Evolutionary conservation across 2,113 vertebrate species (phyloP).

Genomic region (Limnothrissa miodon): DNA sequence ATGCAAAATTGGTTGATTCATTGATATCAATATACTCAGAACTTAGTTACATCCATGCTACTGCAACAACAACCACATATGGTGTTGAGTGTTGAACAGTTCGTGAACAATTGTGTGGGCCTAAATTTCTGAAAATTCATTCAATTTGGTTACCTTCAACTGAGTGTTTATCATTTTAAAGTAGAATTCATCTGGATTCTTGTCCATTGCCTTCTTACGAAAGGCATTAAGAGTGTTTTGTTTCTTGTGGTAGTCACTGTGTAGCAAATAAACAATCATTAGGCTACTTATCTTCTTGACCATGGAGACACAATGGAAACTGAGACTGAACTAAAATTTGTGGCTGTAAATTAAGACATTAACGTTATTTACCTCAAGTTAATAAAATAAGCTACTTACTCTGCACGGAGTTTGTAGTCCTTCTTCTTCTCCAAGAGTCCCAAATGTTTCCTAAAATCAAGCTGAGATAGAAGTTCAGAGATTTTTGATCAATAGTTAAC

Average conservation of each 20-base stretch:
- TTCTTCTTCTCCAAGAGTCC: constrained; percentile 94
- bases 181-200: constrained; percentile 97
- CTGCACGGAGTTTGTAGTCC: constrained; percentile 88
- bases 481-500: not conserved
- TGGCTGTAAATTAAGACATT: too few relatives aligned
- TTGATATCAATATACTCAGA: not conserved
- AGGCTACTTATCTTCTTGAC: not conserved
- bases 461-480: constrained; percentile 64
- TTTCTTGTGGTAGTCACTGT: constrained; percentile 90
- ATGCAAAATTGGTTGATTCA: not conserved
- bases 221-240: constrained; percentile 83
- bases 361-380: not conserved
- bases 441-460: constrained; percentile 76
- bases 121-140: too few relatives aligned
- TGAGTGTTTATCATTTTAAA: constrained; percentile 85
- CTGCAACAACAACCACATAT: too few relatives aligned
- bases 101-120: too few relatives aligned
- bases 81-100: not conserved
- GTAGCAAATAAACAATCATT: not conserved
- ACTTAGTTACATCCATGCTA: too few relatives aligned
- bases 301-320: not conserved
- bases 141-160: constrained; percentile 73
- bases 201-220: constrained; percentile 89
- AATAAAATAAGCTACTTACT: constrained; percentile 69
- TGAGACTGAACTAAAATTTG: too few relatives aligned